Percentiles rank a stretch among this genome's conserved stretches.
Evolutionary conservation across 1,140 invertebrate species (phyloP).

Genomic region (Elysia chlorotica): DNA sequence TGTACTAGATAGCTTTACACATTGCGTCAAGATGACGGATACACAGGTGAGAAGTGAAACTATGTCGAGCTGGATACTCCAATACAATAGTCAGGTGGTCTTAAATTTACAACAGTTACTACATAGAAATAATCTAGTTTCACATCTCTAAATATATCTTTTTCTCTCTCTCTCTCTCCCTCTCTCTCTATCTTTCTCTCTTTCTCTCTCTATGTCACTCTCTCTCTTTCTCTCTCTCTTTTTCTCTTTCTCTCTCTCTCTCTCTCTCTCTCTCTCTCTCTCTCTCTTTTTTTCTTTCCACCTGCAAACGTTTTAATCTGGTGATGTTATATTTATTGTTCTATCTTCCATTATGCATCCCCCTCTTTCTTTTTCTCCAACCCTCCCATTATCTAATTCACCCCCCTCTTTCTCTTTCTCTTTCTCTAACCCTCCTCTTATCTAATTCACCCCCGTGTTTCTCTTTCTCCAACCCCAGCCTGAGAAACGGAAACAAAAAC

Average conservation of each 20-base stretch:
- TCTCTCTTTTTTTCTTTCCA: neutral
- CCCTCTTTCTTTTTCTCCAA: neutral
- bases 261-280: neutral
- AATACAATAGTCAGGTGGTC: too few species aligned
- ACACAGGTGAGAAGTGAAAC: too few species aligned
- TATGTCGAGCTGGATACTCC: too few species aligned
- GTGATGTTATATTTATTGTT: neutral
- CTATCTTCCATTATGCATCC: neutral
- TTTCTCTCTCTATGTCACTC: neutral
- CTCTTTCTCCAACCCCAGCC: neutral
- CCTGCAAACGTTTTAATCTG: neutral
- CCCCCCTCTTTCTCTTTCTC: neutral
- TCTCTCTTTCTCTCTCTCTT: neutral
- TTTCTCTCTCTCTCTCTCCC: neutral
- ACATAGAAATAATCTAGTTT: too few species aligned
- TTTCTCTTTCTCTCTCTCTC: neutral
- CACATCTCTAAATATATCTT: too few species aligned
- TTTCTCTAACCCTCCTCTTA: neutral
- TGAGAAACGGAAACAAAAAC: slow-evolving; percentile 22
- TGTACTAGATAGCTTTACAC: too few species aligned
- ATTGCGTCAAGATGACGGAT: too few species aligned
- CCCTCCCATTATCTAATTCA: neutral
- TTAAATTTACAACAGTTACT: too few species aligned
- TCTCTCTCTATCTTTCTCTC: neutral
- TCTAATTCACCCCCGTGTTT: neutral